Evolutionary conservation across 1,140 invertebrate species (phyloP).

Genomic region (Ruditapes philippinarum): DNA sequence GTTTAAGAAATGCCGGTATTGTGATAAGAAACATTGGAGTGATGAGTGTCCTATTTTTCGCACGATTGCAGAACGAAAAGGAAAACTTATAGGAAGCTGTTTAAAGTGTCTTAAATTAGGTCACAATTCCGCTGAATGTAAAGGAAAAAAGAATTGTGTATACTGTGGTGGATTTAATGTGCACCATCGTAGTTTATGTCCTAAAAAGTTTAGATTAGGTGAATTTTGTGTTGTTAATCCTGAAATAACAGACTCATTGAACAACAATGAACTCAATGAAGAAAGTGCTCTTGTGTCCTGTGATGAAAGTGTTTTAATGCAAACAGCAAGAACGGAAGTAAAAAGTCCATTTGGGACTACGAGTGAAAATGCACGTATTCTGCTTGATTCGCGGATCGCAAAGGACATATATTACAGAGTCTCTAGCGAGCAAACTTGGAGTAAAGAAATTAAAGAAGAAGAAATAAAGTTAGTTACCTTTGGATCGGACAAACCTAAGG

Average conservation of each 20-base stretch:
- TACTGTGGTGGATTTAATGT: background rate
- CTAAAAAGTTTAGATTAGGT: background rate
- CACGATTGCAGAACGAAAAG: background rate
- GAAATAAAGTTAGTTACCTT: background rate
- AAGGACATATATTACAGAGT: background rate
- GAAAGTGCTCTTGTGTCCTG: background rate
- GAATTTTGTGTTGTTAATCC: background rate
- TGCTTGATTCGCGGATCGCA: slow-evolving; percentile 28
- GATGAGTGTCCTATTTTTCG: background rate
- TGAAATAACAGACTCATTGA: background rate
- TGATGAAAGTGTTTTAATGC: slow-evolving; percentile 28
- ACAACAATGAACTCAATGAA: background rate
- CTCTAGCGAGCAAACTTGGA: background rate
- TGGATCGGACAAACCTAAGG: background rate
- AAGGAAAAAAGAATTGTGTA: slow-evolving; percentile 7
- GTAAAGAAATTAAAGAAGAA: background rate
- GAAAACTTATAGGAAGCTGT: background rate
- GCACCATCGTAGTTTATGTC: slow-evolving; percentile 36
- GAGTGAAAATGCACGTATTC: background rate
- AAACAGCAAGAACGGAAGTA: slow-evolving; percentile 14
- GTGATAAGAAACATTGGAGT: no score
- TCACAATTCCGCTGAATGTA: background rate
- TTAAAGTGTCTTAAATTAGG: slow-evolving; percentile 13
- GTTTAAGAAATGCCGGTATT: no score
- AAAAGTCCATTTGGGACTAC: background rate